Evolutionary conservation across 2,113 vertebrate species (phyloP), one percentile per base, ranked within the genome.

Genomic region (Coturnix japonica): DNA sequence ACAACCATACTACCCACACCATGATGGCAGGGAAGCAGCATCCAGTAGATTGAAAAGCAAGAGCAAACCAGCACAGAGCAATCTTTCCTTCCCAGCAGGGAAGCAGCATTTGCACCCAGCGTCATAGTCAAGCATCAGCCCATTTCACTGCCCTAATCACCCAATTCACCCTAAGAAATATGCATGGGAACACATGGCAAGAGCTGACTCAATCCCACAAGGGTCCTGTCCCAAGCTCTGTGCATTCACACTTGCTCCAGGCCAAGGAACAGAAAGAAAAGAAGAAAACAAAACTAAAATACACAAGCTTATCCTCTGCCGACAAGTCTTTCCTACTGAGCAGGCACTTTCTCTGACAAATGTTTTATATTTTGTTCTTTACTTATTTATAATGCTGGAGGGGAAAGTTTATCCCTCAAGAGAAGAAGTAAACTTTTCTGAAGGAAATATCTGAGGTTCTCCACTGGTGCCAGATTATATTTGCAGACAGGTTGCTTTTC

Each of bases 341-440:
- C 92, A 60, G 61, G 83, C 89, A 92, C 67, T 67, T 94, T 95
- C 86, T 88, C 89, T 89, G 84, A 94, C 83, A 95, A 94, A 91
- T 4, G 69, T 71, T 81, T 13, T 67, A 64, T 96, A 81, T 56
- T 84, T 84, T 11, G 37, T 74, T 90, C 88, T 90, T 95, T 88
- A 94, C 69, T 95, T 94, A 94, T 91, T 95, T 72, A 90, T 87
- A 81, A 74, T 21, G 73, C 95, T 86, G 88, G 92, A 93, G 90
- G 90, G 87, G 77, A 78, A 91, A 54, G 61, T 57, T 49, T 47
- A 44, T 69, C 86, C 83, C 88, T 93, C 83, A 75, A 78, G 92
- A 91, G 73, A 66, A 0, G 0, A 23, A 0, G 3, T 5, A 1
- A 84, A 75, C 76, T 70, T 57, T 94, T 93, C 70, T 39, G 77